phyloP scores from a whole-genome alignment of 2,797 vertebrate species.

The Eospalax fontanierii region DNA sequence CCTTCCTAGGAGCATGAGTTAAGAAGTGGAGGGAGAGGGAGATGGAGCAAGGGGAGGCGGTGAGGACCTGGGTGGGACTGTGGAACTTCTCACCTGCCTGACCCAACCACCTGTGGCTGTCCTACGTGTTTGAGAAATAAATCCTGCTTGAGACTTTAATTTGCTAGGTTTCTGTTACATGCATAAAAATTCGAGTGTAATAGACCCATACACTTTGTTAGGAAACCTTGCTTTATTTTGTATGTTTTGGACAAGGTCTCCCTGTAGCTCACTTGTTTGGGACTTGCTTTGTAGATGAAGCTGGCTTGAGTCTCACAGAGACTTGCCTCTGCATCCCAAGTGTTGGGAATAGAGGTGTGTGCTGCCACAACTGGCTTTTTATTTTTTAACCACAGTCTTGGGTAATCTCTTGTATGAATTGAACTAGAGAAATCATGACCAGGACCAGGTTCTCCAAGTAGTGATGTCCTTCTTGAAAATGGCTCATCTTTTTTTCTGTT shows the following conservation, averaged over 20 bases:
- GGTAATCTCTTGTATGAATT: not conserved
- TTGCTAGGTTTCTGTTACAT: not conserved
- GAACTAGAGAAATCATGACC: constrained; percentile 2
- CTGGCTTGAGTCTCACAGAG: too few species aligned
- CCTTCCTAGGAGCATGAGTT: not conserved
- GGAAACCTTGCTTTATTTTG: not conserved
- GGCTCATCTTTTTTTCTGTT: not conserved
- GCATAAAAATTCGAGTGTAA: not conserved
- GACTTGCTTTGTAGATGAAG: too few species aligned
- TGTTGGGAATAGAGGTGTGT: too few species aligned
- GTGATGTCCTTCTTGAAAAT: constrained; percentile 14
- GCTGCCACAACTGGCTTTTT: not conserved
- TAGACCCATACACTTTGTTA: rapidly evolving
- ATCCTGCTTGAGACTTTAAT: not conserved
- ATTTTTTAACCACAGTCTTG: not conserved
- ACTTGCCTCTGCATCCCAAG: too few species aligned
- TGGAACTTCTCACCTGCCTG: not conserved
- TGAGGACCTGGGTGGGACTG: not conserved
- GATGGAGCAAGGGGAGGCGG: too few species aligned
- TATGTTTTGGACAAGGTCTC: too few species aligned
- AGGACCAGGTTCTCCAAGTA: not conserved
- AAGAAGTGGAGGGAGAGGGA: not conserved
- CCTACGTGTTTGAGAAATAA: not conserved
- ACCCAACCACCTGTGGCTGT: not conserved
- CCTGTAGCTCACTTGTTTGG: too few species aligned